These are phyloP conservation scores for Notarius quadriscutis DNA, from an alignment of 2,113 vertebrate genomes.

Conservation along the genomic window DNA sequence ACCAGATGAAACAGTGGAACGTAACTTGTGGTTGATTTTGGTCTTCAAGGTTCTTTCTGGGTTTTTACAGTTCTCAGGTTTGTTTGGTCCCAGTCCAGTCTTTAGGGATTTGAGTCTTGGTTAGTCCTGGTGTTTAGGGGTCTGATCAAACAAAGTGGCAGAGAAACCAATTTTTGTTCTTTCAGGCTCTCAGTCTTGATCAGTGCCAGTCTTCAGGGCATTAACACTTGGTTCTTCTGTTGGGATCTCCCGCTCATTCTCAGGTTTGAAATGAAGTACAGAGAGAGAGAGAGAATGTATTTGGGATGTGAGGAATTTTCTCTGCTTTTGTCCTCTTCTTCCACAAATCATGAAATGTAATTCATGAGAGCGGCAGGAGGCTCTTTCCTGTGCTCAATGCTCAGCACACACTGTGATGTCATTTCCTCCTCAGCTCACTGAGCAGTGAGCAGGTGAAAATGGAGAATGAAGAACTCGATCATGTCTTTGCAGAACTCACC, in stretches of 20 bases:
- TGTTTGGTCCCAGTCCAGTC: no score
- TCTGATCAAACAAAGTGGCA: no score
- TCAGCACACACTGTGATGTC: not conserved
- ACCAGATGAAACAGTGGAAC: no score
- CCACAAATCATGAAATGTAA: not conserved
- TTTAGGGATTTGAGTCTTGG: no score
- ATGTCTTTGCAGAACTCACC: not conserved
- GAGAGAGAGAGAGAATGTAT: not conserved
- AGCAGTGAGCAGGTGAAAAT: not conserved
- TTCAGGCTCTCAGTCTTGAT: not conserved
- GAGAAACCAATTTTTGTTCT: no score
- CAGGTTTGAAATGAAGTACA: not conserved
- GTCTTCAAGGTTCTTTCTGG: no score
- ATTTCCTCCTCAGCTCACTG: not conserved
- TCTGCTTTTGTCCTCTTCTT: not conserved
- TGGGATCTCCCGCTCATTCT: not conserved
- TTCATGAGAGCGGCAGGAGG: not conserved
- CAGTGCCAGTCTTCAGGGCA: not conserved
- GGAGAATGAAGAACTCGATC: not conserved
- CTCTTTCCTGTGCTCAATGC: not conserved
- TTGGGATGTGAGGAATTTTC: not conserved
- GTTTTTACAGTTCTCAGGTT: no score
- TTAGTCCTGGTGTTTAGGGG: no score
- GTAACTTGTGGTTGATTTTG: no score
- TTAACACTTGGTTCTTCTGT: not conserved